Evolutionary conservation across 1,140 invertebrate species (phyloP).

Genomic region (Polypedilum pembai): DNA sequence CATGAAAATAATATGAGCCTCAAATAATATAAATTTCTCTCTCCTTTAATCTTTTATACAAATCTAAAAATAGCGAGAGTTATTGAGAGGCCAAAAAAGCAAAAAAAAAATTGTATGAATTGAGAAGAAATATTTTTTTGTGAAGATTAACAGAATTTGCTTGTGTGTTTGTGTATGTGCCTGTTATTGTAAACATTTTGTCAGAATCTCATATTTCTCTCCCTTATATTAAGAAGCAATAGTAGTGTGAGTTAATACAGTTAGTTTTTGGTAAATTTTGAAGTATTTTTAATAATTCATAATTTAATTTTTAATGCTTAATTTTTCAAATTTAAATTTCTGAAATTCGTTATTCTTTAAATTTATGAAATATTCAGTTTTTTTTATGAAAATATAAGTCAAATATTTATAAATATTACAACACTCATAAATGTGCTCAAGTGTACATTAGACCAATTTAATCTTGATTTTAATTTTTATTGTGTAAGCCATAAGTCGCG

Average conservation of each 20-base stretch:
- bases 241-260: too few species aligned
- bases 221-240: not conserved
- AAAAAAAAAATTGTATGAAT: not conserved
- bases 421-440: not conserved
- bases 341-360: too few species aligned
- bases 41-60: slow-evolving; percentile 13
- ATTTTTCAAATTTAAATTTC: too few species aligned
- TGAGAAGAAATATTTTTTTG: not conserved
- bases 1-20: not conserved
- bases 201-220: slow-evolving; percentile 1
- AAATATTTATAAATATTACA: too few species aligned
- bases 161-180: not conserved
- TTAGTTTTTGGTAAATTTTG: too few species aligned
- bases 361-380: too few species aligned
- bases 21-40: not conserved
- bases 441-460: not conserved
- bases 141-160: not conserved
- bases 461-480: slow-evolving; percentile 14
- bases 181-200: slow-evolving; percentile 6
- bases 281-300: too few species aligned
- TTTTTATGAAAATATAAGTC: too few species aligned
- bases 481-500: not conserved
- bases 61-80: not conserved
- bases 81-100: not conserved
- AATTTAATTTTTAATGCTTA: too few species aligned